Base-by-base conservation (phyloP, 1,140 invertebrate genomes). In the Papilio aristodemus region DNA sequence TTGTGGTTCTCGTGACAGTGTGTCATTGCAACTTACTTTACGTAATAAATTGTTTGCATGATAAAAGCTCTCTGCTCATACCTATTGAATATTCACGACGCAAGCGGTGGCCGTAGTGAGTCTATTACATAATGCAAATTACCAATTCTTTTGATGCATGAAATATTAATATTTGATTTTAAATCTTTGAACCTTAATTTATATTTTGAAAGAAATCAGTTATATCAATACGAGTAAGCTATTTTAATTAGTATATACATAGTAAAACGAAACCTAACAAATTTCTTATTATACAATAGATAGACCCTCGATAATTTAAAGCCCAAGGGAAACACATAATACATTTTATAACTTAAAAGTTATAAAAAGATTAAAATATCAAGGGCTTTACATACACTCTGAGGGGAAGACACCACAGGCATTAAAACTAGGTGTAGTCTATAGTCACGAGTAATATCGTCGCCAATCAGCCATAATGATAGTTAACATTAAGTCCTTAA, bases 11-110 rank as follows among this genome's bases (percentile, higher is more conserved):
- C 19, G 17, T 50, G 46, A 22, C 19, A 50, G 17, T 14, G 19
- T 22, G 46, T 50, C 46, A 25, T 50, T 22, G 19, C 9, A 25
- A 17, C 19, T 50, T 19, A 54, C 19, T 54, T 54, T 54, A 22
- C 46, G 19, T 54, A 54, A 54, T 54, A 54, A 54, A 54, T 22
- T 54, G 19, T 54, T 50, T 22, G 46, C 46, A 50, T 50, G 46
- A 50, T 50, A 50, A 50, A 50, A 50, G 46, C 46, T 50, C 46
- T 22, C 19, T 19, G 19, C 46, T 17, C 46, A 19, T 7, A 22
- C 9, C 46, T 50, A 50, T 50, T 50, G 46, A 50, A 50, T 50
- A 50, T 50, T 50, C 46, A 50, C 19, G 46, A 50, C 19, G 19
- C 46, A 22, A 22, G 46, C 19, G 8, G 17, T 19, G 46, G 46